Base-by-base conservation (phyloP, 2,888 invertebrate species). In the Hartigia nigra region DNA sequence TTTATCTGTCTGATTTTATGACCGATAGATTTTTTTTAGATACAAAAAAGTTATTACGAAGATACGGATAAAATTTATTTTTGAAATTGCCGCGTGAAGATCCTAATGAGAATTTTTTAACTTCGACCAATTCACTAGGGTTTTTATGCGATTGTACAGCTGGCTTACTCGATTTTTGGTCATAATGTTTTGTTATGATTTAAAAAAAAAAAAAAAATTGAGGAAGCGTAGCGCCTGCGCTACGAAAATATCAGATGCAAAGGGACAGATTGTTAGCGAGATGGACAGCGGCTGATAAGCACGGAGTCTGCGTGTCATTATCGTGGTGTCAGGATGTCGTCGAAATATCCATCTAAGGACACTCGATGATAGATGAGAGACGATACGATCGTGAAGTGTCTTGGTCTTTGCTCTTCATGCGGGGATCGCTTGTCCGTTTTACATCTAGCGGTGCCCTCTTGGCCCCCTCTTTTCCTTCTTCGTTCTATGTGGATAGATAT, bases 201-300 rank as follows among this genome's bases (percentile, higher is more conserved):
- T n/a, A n/a, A n/a, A n/a, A n/a, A n/a, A n/a, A n/a, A n/a, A n/a
- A n/a, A n/a, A n/a, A n/a, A n/a, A n/a, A n/a, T n/a, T n/a, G n/a
- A n/a, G n/a, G 23, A 32, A 32, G 11, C 72, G 72, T 12, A 72
- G 72, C 72, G 72, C 12, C 31, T 2, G 9, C 32, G 31, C 72
- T 72, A 72, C 14, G 12, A 72, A 31, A 31, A 31, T 72, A 72
- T 12, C 31, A 72, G 72, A 72, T 72, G 31, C 31, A 72, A 72
- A 72, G 31, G 72, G 72, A 31, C 32, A 31, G 72, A 72, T 72
- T 72, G 72, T 34, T 34, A 72, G 70, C 70, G 31, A 70, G 72
- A 72, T 72, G 72, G 72, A 72, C 72, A 72, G 72, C 72, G 72
- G 31, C 72, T 72, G 72, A 72, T 72, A 72, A 34, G 72, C 31